These are phyloP conservation scores for Coregonus ussuriensis DNA, from an alignment of 2,797 vertebrate genomes.

Conservation along the genomic window DNA sequence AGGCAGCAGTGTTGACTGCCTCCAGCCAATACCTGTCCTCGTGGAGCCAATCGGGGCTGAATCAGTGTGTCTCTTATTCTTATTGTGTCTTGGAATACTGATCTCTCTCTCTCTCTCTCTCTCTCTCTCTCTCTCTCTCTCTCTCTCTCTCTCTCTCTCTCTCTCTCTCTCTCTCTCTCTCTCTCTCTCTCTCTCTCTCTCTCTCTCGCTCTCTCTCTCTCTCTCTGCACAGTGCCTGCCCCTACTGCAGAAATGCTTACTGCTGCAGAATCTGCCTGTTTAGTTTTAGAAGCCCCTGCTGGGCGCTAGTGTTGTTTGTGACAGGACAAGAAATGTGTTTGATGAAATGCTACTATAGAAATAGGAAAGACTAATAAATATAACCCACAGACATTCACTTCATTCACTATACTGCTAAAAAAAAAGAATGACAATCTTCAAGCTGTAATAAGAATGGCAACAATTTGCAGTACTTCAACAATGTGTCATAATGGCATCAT, in stretches of 20 bases:
- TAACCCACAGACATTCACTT: not conserved
- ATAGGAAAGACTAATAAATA: not conserved
- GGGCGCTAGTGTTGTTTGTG: not conserved
- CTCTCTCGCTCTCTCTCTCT: too few relatives aligned
- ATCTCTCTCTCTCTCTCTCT: conserved; percentile 12
- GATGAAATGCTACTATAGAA: not conserved
- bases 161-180: not conserved
- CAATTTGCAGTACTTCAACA: not conserved
- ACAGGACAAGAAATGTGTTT: not conserved
- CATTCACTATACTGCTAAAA: not conserved
- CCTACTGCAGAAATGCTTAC: conserved; percentile 22
- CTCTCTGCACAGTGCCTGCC: not conserved
- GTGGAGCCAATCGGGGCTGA: conserved; percentile 8
- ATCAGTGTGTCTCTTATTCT: not conserved
- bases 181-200: not conserved
- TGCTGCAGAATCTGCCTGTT: conserved; percentile 10
- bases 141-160: not conserved
- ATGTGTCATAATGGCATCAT: too few relatives aligned
- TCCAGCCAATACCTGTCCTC: conserved; percentile 12
- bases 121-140: too few relatives aligned
- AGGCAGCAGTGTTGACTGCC: not conserved
- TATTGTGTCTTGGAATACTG: conserved; percentile 37
- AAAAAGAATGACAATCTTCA: not conserved
- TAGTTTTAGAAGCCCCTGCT: conserved; percentile 13
- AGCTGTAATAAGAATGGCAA: too few relatives aligned